Evolutionary conservation across 2,888 invertebrate species (phyloP).

Genomic region (Neelides folsomi): DNA sequence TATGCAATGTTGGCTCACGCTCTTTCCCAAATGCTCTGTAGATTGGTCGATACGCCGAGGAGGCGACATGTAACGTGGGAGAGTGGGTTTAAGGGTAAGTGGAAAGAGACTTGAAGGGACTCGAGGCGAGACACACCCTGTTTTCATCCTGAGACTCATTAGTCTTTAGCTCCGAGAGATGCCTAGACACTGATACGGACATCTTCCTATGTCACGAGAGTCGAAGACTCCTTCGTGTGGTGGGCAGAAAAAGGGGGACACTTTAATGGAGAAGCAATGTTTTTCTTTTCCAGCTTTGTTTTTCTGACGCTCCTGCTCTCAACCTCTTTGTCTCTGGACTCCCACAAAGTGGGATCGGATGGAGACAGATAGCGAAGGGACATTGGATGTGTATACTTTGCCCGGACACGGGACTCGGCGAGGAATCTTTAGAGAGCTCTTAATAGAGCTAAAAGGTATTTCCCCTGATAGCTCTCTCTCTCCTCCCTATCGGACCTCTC

Average conservation of each 20-base stretch:
- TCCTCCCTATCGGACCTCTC: background rate
- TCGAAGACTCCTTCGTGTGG: background rate
- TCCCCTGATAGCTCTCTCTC: constrained; percentile 7
- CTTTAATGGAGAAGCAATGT: constrained; percentile 33
- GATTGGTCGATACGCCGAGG: background rate
- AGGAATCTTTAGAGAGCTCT: too few species aligned
- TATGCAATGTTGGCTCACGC: background rate
- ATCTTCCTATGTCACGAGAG: constrained; percentile 4
- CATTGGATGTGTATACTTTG: constrained; percentile 4
- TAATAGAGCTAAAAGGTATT: too few species aligned
- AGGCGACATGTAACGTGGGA: constrained; percentile 1
- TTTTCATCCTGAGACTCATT: background rate
- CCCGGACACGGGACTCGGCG: constrained; percentile 4
- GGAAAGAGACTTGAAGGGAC: constrained; percentile 1
- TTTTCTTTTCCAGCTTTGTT: constrained; percentile 9
- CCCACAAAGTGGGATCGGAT: background rate
- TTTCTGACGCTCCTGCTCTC: too few species aligned
- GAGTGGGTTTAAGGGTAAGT: background rate
- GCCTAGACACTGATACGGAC: background rate
- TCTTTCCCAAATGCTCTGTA: background rate
- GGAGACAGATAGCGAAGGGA: background rate
- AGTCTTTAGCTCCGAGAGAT: background rate
- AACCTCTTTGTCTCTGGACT: too few species aligned
- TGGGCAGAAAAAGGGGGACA: constrained; percentile 16
- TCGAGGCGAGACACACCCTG: background rate